Base-by-base conservation (phyloP, 2,888 invertebrate species). In the Dusona sp. region DNA sequence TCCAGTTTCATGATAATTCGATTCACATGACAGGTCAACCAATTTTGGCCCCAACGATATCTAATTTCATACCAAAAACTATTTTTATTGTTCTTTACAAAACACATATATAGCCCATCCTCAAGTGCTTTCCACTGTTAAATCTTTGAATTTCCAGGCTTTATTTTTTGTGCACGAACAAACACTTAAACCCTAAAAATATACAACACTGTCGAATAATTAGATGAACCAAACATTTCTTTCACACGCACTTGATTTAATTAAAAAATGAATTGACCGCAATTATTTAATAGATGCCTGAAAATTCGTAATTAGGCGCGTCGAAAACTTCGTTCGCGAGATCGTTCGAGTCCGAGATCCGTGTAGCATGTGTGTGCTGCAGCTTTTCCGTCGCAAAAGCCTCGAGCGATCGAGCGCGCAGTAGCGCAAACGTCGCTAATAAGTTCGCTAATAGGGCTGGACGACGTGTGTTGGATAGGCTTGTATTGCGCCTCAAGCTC, bases 391-490 rank as follows among this genome's bases (percentile, higher is more conserved):
- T 57, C 57, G 54, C 79, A 51, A 48, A 65, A 78, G 54, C 79
- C 81, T 74, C 70, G 45, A 79, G 77, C 79, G 77, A 86, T 80
- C 67, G 25, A 16, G 29, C 29, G 73, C 73, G 42, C 74, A 48
- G 54, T 64, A 67, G 84, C 84, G 72, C 57, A 36, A 73, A 77
- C 83, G 78, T 79, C 86, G 88, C 88, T 88, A 88, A 88, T 88
- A 88, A 88, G 85, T 83, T 72, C 85, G 88, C 88, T 88, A 88
- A 88, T 88, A 88, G 88, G 88, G 68, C 79, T 74, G 82, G 73
- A 77, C 86, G 84, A 80, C 85, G 86, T 81, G 86, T 83, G 78
- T 64, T 65, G 79, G 84, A 81, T 80, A 81, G 79, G 74, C 85
- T 79, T 42, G 79, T 72, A 48, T 80, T 67, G 75, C 84, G 84